Evolutionary conservation across 2,888 invertebrate genomes (phyloP).

Genomic region (Idaea biselata): DNA sequence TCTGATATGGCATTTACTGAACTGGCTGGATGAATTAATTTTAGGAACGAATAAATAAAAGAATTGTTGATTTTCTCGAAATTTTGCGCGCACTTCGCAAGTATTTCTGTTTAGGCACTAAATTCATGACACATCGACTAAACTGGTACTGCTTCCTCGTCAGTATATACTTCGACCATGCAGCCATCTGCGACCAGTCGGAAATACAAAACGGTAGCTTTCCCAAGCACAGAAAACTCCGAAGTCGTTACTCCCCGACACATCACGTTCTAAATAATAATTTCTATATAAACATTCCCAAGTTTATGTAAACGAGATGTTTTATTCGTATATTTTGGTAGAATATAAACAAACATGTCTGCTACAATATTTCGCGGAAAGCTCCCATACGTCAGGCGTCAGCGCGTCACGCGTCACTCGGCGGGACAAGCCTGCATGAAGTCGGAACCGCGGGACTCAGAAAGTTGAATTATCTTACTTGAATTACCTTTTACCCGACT

Average conservation of each 20-base stretch:
- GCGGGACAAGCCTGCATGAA: slow-evolving; percentile 38
- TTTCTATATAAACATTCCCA: background rate
- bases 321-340: slow-evolving; percentile 42
- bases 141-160: too few relatives aligned
- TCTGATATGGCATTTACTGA: too few relatives aligned
- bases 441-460: slow-evolving; percentile 35
- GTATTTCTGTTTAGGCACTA: too few relatives aligned
- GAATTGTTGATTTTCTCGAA: too few relatives aligned
- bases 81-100: too few relatives aligned
- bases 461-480: background rate
- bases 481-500: background rate
- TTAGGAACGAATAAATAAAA: too few relatives aligned
- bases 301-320: slow-evolving; percentile 18
- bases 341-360: slow-evolving; percentile 42
- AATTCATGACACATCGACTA: too few relatives aligned
- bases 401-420: slow-evolving; percentile 43
- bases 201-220: too few relatives aligned
- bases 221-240: background rate
- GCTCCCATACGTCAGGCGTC: slow-evolving; percentile 50
- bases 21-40: too few relatives aligned
- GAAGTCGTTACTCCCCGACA: background rate
- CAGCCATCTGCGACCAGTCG: too few relatives aligned
- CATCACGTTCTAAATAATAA: background rate
- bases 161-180: too few relatives aligned
- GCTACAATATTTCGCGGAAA: slow-evolving; percentile 43